phyloP scores from a whole-genome alignment of 2,888 invertebrate genomes.

The Pyrrhia umbra region DNA sequence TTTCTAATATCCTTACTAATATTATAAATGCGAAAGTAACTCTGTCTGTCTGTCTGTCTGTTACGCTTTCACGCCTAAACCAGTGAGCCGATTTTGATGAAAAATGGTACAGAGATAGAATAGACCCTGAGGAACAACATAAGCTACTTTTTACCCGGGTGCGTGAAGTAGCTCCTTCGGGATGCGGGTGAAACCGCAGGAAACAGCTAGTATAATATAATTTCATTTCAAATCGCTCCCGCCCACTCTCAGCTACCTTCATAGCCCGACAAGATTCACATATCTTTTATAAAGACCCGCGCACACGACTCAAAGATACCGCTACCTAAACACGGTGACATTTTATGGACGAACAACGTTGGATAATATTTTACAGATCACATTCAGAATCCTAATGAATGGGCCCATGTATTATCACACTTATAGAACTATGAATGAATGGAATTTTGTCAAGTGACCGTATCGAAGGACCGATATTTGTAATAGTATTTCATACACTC shows the following conservation, averaged over 20 bases:
- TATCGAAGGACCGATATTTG: conserved; percentile 40
- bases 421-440: conserved; percentile 51
- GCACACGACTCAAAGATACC: conserved; percentile 80
- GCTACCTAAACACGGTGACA: conserved; percentile 80
- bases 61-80: too few species aligned
- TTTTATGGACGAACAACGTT: conserved; percentile 73
- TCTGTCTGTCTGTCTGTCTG: too few species aligned
- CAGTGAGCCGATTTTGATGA: too few species aligned
- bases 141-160: too few species aligned
- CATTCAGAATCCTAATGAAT: conserved; percentile 44
- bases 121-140: too few species aligned
- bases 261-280: conserved; percentile 60
- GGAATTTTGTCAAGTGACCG: conserved; percentile 57
- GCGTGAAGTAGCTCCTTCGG: too few species aligned
- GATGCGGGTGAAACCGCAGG: too few species aligned
- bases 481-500: conserved; percentile 60
- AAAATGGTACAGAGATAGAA: too few species aligned
- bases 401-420: conserved; percentile 40
- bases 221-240: conserved; percentile 29
- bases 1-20: too few species aligned
- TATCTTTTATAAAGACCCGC: conserved; percentile 50
- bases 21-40: too few species aligned
- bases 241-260: conserved; percentile 14
- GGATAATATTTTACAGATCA: conserved; percentile 58
- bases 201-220: too few species aligned